Conservation (phyloP, 2,113 vertebrate genomes). For the Cricetomys ansorgei region DNA sequence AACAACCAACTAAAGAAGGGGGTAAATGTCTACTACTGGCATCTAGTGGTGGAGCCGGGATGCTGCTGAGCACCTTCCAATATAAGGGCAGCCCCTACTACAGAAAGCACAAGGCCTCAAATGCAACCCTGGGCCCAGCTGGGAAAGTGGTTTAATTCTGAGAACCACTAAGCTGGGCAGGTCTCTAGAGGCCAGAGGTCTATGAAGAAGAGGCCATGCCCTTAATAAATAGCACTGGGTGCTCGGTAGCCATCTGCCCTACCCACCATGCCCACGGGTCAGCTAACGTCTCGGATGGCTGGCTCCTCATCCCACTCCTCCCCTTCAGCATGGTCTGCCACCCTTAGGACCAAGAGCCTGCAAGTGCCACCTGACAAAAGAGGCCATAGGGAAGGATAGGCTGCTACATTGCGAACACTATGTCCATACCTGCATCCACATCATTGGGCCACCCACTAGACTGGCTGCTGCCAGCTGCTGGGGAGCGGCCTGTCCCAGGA, state of each 20-base stretch:
- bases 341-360: neutral
- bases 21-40: neutral
- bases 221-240: neutral
- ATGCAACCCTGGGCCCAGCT: neutral
- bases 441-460: slow-evolving; percentile 96
- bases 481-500: slow-evolving; percentile 92
- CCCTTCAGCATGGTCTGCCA: neutral
- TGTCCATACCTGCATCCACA: slow-evolving; percentile 93
- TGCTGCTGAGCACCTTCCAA: neutral
- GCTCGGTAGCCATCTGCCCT: neutral
- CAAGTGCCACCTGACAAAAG: neutral
- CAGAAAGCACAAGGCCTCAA: neutral
- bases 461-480: slow-evolving; percentile 94
- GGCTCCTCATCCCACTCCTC: neutral
- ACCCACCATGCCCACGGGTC: neutral
- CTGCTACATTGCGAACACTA: neutral
- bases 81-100: neutral
- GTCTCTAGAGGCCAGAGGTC: neutral
- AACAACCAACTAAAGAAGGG: neutral
- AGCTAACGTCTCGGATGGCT: neutral
- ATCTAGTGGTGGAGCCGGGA: neutral
- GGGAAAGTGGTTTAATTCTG: neutral
- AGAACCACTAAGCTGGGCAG: neutral
- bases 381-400: neutral
- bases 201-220: neutral